These are phyloP conservation scores for Turritopsis rubra DNA, from an alignment of 30 jellyfish, hydroid and myxozoan genomes.

Conservation along the genomic window DNA sequence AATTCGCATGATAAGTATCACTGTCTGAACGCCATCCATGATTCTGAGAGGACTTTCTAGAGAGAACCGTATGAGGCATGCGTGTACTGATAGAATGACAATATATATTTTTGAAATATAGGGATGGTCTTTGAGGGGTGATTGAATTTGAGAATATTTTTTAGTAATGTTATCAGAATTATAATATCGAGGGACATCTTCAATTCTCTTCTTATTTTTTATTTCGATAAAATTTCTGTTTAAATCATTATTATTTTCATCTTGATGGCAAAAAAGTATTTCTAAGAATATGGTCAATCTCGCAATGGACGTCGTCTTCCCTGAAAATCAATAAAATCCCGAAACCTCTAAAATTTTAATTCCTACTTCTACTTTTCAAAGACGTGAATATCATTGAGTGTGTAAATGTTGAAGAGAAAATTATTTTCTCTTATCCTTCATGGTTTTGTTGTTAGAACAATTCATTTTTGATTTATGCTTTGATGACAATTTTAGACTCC, in stretches of 20 bases:
- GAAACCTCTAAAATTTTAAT: too few relatives aligned
- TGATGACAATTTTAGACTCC: too few relatives aligned
- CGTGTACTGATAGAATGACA: not conserved
- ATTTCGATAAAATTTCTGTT: not conserved
- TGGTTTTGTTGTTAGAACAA: too few relatives aligned
- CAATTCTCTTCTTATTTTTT: not conserved
- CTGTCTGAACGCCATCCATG: not conserved
- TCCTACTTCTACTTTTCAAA: too few relatives aligned
- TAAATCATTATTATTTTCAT: too few relatives aligned
- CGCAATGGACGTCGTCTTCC: too few relatives aligned
- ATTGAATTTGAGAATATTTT: not conserved
- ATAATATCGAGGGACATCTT: not conserved
- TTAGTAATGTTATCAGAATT: not conserved
- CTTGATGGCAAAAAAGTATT: not conserved
- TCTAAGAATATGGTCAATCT: too few relatives aligned
- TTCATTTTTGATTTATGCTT: too few relatives aligned
- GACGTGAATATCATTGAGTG: too few relatives aligned
- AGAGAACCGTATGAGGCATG: not conserved
- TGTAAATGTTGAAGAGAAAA: too few relatives aligned
- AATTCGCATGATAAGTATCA: slow-evolving; percentile 9
- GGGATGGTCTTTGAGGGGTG: not conserved
- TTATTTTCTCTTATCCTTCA: too few relatives aligned
- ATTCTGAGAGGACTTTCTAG: not conserved
- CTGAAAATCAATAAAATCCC: too few relatives aligned
- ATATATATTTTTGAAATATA: not conserved